These are phyloP conservation scores for Sebastes vulpes DNA, from an alignment of 2,797 vertebrate genomes.

Conservation along the genomic window DNA sequence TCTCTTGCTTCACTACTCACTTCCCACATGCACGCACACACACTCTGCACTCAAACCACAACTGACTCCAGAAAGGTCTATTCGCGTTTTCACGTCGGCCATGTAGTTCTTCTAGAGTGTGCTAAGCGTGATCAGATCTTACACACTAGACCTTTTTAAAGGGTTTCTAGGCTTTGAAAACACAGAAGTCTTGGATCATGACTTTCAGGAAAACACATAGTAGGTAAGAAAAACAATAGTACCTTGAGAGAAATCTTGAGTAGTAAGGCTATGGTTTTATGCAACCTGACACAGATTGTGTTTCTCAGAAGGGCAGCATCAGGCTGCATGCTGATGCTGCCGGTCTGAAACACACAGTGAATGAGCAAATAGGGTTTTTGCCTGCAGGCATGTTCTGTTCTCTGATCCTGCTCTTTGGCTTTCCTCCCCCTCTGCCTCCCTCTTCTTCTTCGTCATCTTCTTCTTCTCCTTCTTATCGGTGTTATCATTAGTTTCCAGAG, in stretches of 20 bases:
- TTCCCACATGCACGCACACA: too few relatives aligned
- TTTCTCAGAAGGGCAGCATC: background rate
- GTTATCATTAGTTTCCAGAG: background rate
- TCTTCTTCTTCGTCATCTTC: background rate
- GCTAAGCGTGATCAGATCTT: too few relatives aligned
- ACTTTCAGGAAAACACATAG: too few relatives aligned
- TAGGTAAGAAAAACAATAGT: background rate
- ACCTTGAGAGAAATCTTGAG: background rate
- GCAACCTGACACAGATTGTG: background rate
- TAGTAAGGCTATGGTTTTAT: background rate
- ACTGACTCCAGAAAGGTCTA: too few relatives aligned
- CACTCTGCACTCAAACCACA: too few relatives aligned
- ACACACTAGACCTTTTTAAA: background rate
- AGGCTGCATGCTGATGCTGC: constrained; percentile 7
- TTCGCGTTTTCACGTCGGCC: too few relatives aligned
- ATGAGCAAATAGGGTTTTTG: constrained; percentile 4
- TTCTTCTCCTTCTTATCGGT: background rate
- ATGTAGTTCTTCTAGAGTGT: too few relatives aligned
- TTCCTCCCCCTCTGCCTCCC: background rate
- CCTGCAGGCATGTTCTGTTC: constrained; percentile 29
- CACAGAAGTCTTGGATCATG: background rate
- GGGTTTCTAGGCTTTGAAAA: background rate
- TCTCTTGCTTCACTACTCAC: too few relatives aligned
- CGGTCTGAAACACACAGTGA: background rate
- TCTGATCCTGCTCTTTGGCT: constrained; percentile 1